Conservation (phyloP, 2,113 vertebrate genomes). For the Ivindomyrus marchei region DNA sequence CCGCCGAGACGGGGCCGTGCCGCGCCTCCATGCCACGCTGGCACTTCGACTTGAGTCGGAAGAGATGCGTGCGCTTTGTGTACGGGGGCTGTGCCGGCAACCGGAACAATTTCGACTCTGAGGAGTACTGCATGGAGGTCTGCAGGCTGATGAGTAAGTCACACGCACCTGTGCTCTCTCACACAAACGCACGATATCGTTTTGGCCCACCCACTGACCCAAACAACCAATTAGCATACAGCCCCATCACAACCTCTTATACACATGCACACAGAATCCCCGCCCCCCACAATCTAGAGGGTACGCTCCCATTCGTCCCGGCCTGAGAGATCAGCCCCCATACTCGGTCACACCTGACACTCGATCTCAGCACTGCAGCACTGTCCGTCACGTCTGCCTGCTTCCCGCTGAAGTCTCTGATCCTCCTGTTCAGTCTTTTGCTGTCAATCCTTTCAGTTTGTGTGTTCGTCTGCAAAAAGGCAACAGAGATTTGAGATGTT, state of each 20-base stretch:
- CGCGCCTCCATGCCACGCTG: slow-evolving; percentile 87
- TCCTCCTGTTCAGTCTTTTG: background rate
- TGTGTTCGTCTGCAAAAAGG: background rate
- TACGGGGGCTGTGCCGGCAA: slow-evolving; percentile 98
- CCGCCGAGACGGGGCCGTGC: slow-evolving; percentile 86
- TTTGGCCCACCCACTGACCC: background rate
- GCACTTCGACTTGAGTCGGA: slow-evolving; percentile 82
- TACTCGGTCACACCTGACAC: background rate
- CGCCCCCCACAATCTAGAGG: background rate
- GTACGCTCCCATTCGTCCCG: background rate
- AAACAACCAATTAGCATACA: background rate
- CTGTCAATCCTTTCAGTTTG: background rate
- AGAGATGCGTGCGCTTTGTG: slow-evolving; percentile 85
- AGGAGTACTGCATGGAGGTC: slow-evolving; percentile 96
- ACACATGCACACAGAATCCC: background rate
- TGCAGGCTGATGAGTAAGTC: slow-evolving; percentile 58
- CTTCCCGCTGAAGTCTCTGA: background rate
- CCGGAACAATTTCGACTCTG: slow-evolving; percentile 98
- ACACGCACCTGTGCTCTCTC: background rate
- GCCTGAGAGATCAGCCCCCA: background rate
- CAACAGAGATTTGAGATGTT: background rate
- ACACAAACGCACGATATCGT: background rate
- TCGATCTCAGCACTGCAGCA: background rate
- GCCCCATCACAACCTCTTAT: background rate
- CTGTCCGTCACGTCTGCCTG: background rate